phyloP scores from a whole-genome alignment of 1,140 invertebrate genomes.

The Lepidotrigona ventralis region DNA sequence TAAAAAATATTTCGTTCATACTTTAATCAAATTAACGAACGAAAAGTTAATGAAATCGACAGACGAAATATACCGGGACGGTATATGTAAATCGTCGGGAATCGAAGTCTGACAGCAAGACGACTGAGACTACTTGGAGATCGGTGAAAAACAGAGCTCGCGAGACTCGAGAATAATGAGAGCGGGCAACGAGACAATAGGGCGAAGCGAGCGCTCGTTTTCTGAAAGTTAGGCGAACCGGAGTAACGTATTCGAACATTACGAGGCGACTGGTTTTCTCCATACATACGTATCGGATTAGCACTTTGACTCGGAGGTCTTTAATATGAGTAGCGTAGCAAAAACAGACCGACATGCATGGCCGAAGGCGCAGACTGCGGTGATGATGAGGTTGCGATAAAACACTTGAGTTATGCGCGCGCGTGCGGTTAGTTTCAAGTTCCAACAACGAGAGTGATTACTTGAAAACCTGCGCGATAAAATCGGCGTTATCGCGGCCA shows the following conservation, averaged over 20 bases:
- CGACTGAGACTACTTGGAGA: constrained; percentile 22
- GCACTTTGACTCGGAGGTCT: constrained; percentile 53
- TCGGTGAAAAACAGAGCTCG: constrained; percentile 22
- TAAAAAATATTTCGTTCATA: too few relatives aligned
- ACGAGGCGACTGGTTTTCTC: constrained; percentile 45
- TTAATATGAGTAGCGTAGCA: constrained; percentile 62
- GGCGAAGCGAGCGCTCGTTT: background rate
- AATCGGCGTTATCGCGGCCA: constrained; percentile 16
- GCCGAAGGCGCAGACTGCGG: constrained; percentile 60
- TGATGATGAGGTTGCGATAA: constrained; percentile 63
- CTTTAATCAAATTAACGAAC: too few relatives aligned
- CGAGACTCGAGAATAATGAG: constrained; percentile 10
- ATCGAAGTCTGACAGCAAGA: constrained; percentile 19
- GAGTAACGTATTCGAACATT: constrained; percentile 32
- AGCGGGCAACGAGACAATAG: constrained; percentile 17
- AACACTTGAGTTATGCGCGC: constrained; percentile 64
- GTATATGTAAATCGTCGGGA: background rate
- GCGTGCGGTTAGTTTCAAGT: constrained; percentile 61
- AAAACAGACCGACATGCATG: constrained; percentile 63
- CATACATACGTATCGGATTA: constrained; percentile 61
- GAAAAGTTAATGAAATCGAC: too few relatives aligned
- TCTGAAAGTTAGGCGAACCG: constrained; percentile 31
- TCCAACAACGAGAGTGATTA: constrained; percentile 58
- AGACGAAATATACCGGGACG: background rate
- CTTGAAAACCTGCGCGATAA: constrained; percentile 57